phyloP scores from a whole-genome alignment of 2,888 invertebrate genomes.

The Patella depressa region DNA sequence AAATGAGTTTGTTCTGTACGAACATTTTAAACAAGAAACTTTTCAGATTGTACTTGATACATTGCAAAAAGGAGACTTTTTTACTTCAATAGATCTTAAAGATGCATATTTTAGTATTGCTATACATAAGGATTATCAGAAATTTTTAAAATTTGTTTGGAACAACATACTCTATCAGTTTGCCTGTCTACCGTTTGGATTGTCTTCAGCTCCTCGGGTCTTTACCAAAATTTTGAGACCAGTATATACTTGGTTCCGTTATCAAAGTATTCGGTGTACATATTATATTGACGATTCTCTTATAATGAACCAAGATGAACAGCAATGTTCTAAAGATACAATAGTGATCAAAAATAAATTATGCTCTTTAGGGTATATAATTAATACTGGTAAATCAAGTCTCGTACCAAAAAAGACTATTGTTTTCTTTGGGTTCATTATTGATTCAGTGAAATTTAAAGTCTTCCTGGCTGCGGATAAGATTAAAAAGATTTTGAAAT shows the following conservation, averaged over 20 bases:
- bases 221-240: neutral
- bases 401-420: neutral
- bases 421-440: neutral
- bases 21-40: neutral
- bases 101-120: conserved; percentile 1
- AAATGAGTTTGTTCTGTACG: neutral
- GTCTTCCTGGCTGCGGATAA: neutral
- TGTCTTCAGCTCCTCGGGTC: neutral
- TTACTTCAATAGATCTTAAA: neutral
- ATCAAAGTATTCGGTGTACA: conserved; percentile 11
- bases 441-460: neutral
- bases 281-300: neutral
- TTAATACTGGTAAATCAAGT: neutral
- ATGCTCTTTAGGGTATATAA: conserved; percentile 7
- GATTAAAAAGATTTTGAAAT: neutral
- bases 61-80: neutral
- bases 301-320: neutral
- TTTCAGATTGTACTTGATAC: neutral
- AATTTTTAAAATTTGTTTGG: conserved; percentile 25
- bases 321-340: neutral
- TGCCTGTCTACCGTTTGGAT: conserved; percentile 4
- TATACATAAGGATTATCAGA: conserved; percentile 20
- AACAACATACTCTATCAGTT: conserved; percentile 19
- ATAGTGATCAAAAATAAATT: conserved; percentile 11
- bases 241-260: conserved; percentile 8